Conservation (phyloP, 2,797 vertebrate species). For the Aratinga solstitialis region DNA sequence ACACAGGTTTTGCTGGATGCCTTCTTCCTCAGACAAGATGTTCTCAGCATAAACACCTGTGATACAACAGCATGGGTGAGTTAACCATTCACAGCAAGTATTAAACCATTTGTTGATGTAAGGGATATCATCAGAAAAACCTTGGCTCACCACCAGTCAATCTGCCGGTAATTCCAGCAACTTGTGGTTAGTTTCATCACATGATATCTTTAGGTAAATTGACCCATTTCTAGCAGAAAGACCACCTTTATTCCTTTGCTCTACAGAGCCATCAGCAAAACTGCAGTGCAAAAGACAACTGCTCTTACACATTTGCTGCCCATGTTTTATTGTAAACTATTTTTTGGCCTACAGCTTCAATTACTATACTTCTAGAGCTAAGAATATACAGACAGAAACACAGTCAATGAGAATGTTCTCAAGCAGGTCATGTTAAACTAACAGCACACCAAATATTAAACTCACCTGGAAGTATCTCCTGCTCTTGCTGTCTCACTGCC, state of each 20-base stretch:
- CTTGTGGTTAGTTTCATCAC: conserved; percentile 86
- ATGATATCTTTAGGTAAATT: conserved; percentile 7
- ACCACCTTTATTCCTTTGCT: background rate
- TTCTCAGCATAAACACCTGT: background rate
- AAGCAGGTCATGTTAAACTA: fast-evolving
- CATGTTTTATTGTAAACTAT: fast-evolving
- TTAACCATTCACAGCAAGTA: background rate
- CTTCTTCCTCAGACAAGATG: background rate
- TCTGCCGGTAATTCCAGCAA: conserved; percentile 96
- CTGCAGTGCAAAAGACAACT: background rate
- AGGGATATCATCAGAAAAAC: conserved; percentile 79
- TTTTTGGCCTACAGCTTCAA: background rate
- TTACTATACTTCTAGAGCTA: background rate
- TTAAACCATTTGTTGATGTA: background rate
- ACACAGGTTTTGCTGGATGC: fast-evolving
- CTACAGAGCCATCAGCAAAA: background rate
- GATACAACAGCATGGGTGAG: background rate
- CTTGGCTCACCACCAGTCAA: conserved; percentile 82
- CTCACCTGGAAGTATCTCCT: background rate
- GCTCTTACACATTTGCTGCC: background rate
- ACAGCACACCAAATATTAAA: background rate
- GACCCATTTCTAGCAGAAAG: background rate
- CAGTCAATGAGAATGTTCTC: background rate
- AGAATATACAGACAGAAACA: background rate
- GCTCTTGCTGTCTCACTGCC: background rate